A percentile compares a stretch with the other conserved stretches of the same genome.
phyloP scores from a whole-genome alignment of 1,140 invertebrate genomes.

The Whitmania pigra region DNA sequence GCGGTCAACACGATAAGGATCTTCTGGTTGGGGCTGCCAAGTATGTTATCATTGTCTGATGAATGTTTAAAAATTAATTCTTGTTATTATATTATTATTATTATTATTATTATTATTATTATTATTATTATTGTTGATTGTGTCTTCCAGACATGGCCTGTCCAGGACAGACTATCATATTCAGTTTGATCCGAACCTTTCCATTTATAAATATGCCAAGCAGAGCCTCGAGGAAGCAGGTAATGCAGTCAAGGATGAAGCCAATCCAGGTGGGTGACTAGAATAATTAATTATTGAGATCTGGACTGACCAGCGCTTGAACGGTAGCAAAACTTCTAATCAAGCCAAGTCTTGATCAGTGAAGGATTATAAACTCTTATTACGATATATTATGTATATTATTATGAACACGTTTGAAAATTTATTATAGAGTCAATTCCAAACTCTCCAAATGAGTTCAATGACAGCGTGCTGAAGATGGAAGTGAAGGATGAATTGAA shows the following conservation, averaged over 20 bases:
- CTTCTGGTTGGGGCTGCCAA: conserved; percentile 82
- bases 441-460: background rate
- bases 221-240: background rate
- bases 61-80: no score
- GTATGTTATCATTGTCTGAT: conserved; percentile 45
- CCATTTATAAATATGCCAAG: conserved; percentile 53
- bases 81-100: background rate
- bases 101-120: background rate
- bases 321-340: no score
- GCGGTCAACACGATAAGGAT: conserved; percentile 86
- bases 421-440: background rate
- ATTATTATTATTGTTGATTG: background rate
- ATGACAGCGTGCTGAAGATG: background rate
- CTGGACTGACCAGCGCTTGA: no score
- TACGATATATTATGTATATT: no score
- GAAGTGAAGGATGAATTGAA: background rate
- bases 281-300: no score
- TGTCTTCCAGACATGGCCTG: conserved; percentile 63
- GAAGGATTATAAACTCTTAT: no score
- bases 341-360: no score
- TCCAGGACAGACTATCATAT: conserved; percentile 83
- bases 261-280: no score
- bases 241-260: no score
- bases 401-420: no score
- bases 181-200: conserved; percentile 79